Evolutionary conservation across 2,888 invertebrate genomes (phyloP), one percentile per base, ranked within the genome.

Genomic region (Leucania comma): DNA sequence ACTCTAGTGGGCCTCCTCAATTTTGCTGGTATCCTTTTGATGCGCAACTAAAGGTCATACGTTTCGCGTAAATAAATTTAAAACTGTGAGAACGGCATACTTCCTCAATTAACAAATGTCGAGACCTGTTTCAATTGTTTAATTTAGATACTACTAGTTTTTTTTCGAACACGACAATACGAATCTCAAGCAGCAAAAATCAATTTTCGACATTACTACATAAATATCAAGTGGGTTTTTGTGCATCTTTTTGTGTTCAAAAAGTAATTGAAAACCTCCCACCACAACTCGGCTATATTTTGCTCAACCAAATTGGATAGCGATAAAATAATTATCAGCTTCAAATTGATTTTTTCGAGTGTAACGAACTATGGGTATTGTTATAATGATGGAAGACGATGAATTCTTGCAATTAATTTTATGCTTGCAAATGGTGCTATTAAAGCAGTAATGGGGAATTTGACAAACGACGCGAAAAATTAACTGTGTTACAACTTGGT

Each of bases 271-370:
- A 74, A 79, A 74, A 68, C 54, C 61, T 72, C 63, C 61, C 63
- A 73, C 62, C 50, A 63, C 10, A 24, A 63, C 12, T 75, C 67
- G 29, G 35, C 22, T 59, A 67, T 64, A 77, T 77, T 77, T 68
- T 60, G 54, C 61, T 46, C 48, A 65, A 68, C 48, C 38, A 64
- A 84, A 76, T 68, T 71, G 65, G 78, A 42, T 53, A 56, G 38
- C 54, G 62, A 66, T 75, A 66, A 77, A 77, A 78, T 77, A 63
- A 72, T 71, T 56, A 80, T 78, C 50, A 65, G 61, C 20, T 48
- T 56, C 50, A 79, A 80, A 82, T 80, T 80, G 80, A 74, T 82
- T 74, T 70, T 38, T 80, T 35, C n/a, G 63, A 63, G 75, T 69
- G 62, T 63, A 78, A 78, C 82, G 72, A 78, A 77, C 82, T 77